phyloP scores from a whole-genome alignment of 2,888 invertebrate species.

The Spisula subtruncata region DNA sequence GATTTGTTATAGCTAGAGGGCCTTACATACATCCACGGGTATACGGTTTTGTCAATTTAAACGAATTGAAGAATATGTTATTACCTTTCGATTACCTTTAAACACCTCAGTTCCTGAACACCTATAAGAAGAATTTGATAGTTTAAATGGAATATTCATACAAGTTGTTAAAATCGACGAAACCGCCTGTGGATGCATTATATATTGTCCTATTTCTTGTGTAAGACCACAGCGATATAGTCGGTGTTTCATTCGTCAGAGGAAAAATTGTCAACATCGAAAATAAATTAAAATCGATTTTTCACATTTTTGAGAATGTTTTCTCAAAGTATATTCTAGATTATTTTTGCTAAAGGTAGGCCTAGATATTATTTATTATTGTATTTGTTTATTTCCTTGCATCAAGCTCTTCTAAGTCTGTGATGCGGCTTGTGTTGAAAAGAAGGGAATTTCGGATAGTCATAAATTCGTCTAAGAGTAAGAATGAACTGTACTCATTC shows the following conservation, averaged over 20 bases:
- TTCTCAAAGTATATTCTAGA: not conserved
- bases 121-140: too few relatives aligned
- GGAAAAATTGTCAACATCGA: not conserved
- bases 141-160: too few relatives aligned
- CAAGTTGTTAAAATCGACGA: too few relatives aligned
- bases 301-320: not conserved
- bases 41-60: too few relatives aligned
- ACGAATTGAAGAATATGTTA: too few relatives aligned
- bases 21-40: too few relatives aligned
- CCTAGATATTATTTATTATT: not conserved
- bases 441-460: not conserved
- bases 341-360: not conserved
- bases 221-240: slow-evolving; percentile 12
- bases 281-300: slow-evolving; percentile 11
- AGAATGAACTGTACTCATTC: too few relatives aligned
- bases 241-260: not conserved
- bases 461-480: slow-evolving; percentile 5
- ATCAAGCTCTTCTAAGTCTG: not conserved
- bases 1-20: too few relatives aligned
- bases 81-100: too few relatives aligned
- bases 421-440: not conserved
- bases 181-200: too few relatives aligned
- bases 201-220: too few relatives aligned
- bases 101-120: too few relatives aligned
- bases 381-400: not conserved